Base-by-base conservation (phyloP, 2,888 invertebrate species). In the Plebejus argus region DNA sequence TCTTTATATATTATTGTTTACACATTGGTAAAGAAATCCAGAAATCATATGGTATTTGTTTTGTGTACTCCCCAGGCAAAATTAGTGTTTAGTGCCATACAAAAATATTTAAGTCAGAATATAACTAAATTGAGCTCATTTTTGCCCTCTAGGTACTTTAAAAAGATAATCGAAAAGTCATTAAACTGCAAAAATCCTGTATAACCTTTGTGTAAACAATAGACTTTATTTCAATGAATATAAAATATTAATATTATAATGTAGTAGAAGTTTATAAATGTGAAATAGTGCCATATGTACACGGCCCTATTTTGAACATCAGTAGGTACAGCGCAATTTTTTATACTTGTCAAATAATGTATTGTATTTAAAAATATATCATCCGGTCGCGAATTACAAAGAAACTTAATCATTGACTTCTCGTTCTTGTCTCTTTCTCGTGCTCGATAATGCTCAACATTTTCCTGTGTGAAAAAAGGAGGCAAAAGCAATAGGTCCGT, bases 251-350 rank as follows among this genome's bases (percentile, higher is more conserved):
- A 74, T 49, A 74, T 74, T 74, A 79, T 78, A 49, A 49, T 79
- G 76, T 78, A 76, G 20, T 72, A 49, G 23, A 74, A 12, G 23
- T 49, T 49, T 72, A 23, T 74, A 49, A 53, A 23, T 91, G 92
- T 91, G 92, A 91, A 90, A 86, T 84, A 87, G 91, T 92, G 92
- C 92, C 91, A 92, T 92, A 92, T 7, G 3, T 20, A 53, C 28
- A 74, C 23, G 74, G 74, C 74, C 15, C 39, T 71, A 72, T 72
- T 72, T 72, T 72, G 20, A 12, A 20, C 39, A 18, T 5, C 66
- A 28, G 15, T 33, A 28, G 66, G 66, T 66, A 66, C 28, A 66
- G 28, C 66, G 23, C 5, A 61, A 3, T 28, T 23, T 66, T 66
- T 15, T 66, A 66, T 33, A 28, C 0, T 20, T 6, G 10, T 61